Evolutionary conservation across 2,888 invertebrate genomes (phyloP).

Genomic region (Hemicrepidius hirtus): DNA sequence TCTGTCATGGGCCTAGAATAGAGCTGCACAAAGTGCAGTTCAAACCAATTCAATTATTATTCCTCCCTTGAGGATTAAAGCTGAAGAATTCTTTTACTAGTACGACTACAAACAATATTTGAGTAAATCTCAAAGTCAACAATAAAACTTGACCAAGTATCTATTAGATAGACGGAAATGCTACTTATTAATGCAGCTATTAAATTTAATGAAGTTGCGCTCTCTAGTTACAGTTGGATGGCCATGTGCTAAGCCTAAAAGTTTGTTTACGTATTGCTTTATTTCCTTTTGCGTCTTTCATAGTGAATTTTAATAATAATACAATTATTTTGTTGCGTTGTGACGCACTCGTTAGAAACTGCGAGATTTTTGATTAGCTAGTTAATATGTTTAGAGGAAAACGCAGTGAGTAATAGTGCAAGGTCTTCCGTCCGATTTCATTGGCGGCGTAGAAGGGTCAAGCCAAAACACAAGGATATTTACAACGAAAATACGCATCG

Average conservation of each 20-base stretch:
- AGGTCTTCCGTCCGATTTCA: constrained; percentile 24
- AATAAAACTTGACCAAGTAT: constrained; percentile 12
- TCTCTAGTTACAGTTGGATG: constrained; percentile 23
- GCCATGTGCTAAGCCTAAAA: constrained; percentile 6
- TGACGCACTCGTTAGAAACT: constrained; percentile 16
- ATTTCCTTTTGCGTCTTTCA: constrained; percentile 22
- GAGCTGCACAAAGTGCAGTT: too few relatives aligned
- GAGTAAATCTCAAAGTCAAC: background rate
- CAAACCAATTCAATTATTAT: too few relatives aligned
- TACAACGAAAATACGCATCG: constrained; percentile 27
- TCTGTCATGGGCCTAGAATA: too few relatives aligned
- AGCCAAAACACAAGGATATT: constrained; percentile 28
- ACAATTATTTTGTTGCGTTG: constrained; percentile 26
- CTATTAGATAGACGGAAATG: constrained; percentile 16
- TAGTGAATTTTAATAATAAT: constrained; percentile 13
- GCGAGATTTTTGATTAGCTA: constrained; percentile 8
- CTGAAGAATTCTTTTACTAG: too few relatives aligned
- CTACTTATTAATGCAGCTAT: constrained; percentile 24
- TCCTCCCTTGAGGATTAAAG: background rate
- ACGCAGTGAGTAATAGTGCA: constrained; percentile 33
- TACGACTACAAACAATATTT: background rate
- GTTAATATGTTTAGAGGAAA: constrained; percentile 22
- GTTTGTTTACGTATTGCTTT: constrained; percentile 13
- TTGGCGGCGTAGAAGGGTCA: constrained; percentile 32
- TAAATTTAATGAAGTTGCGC: constrained; percentile 30